A percentile compares a stretch with the other conserved stretches of the same genome.
phyloP scores from a whole-genome alignment of 2,888 invertebrate genomes.

The Diaperis boleti region DNA sequence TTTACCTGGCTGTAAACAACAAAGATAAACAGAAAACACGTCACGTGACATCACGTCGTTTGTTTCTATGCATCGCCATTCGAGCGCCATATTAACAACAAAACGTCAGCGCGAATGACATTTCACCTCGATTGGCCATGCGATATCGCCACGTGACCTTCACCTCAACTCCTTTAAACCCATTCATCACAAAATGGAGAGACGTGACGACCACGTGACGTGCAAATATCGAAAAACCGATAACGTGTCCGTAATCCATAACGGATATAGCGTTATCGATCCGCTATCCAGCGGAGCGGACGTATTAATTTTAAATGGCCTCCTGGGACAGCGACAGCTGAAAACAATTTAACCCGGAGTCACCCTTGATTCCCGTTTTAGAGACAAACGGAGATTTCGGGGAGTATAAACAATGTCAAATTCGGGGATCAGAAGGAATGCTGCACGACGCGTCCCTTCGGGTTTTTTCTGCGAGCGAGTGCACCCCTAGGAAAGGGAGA shows the following conservation, averaged over 20 bases:
- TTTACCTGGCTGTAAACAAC: background rate
- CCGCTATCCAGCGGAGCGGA: background rate
- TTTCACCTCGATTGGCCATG: slow-evolving; percentile 30
- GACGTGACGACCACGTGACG: slow-evolving; percentile 1
- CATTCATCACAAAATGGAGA: slow-evolving; percentile 34
- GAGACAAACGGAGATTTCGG: background rate
- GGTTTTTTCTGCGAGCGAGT: background rate
- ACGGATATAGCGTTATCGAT: slow-evolving; percentile 13
- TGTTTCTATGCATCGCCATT: background rate
- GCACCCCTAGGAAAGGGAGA: slow-evolving; percentile 36
- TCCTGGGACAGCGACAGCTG: slow-evolving; percentile 20
- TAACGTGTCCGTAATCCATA: slow-evolving; percentile 15
- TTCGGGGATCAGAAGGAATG: background rate
- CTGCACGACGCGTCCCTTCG: background rate
- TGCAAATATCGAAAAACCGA: slow-evolving; percentile 4
- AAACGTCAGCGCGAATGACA: slow-evolving; percentile 7
- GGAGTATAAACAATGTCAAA: no score
- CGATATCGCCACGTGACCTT: slow-evolving; percentile 15
- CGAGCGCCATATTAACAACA: slow-evolving; percentile 20
- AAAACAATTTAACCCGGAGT: slow-evolving; percentile 11
- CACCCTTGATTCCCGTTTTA: background rate
- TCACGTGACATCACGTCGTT: slow-evolving; percentile 13
- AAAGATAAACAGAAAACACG: background rate
- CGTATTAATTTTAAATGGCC: slow-evolving; percentile 22
- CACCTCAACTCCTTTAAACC: slow-evolving; percentile 19